phyloP scores from a whole-genome alignment of 2,888 invertebrate genomes.

The Chelonus formosanus region DNA sequence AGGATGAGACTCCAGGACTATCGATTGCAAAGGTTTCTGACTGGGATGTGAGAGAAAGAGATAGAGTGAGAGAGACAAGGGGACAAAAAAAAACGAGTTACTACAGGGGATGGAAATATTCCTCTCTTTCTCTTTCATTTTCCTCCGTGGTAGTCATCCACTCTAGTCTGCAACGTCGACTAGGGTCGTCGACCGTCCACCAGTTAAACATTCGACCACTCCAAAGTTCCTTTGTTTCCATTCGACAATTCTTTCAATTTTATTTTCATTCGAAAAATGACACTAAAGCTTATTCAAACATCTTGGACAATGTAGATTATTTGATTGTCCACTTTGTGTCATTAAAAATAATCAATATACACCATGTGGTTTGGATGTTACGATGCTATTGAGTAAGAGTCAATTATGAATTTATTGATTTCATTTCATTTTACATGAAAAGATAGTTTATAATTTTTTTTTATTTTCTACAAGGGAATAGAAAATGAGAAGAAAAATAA shows the following conservation, averaged over 20 bases:
- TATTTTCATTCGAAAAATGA: constrained; percentile 6
- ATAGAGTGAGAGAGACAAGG: constrained; percentile 14
- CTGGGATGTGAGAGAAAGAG: constrained; percentile 11
- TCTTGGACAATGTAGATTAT: not conserved
- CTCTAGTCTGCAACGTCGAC: constrained; percentile 21
- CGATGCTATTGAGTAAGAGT: not conserved
- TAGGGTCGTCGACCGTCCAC: constrained; percentile 25
- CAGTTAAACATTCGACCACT: constrained; percentile 17
- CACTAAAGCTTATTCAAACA: constrained; percentile 7
- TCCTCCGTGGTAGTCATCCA: constrained; percentile 28
- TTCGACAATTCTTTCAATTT: constrained; percentile 13
- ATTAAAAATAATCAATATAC: constrained; percentile 1
- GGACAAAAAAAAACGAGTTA: constrained; percentile 9
- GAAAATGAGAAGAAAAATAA: too few relatives aligned
- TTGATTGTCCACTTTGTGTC: constrained; percentile 1
- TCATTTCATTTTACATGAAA: too few relatives aligned
- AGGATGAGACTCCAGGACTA: constrained; percentile 22
- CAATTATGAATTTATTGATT: not conserved
- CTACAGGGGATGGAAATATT: constrained; percentile 21
- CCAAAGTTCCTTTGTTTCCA: constrained; percentile 10
- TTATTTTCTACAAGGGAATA: too few relatives aligned
- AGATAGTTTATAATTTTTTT: too few relatives aligned
- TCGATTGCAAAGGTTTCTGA: constrained; percentile 32
- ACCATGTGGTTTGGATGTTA: too few relatives aligned
- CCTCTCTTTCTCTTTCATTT: constrained; percentile 24